Percentiles rank a stretch among this genome's conserved stretches.
Evolutionary conservation across 2,888 invertebrate genomes (phyloP).

Genomic region (Diadegma fenestrale): DNA sequence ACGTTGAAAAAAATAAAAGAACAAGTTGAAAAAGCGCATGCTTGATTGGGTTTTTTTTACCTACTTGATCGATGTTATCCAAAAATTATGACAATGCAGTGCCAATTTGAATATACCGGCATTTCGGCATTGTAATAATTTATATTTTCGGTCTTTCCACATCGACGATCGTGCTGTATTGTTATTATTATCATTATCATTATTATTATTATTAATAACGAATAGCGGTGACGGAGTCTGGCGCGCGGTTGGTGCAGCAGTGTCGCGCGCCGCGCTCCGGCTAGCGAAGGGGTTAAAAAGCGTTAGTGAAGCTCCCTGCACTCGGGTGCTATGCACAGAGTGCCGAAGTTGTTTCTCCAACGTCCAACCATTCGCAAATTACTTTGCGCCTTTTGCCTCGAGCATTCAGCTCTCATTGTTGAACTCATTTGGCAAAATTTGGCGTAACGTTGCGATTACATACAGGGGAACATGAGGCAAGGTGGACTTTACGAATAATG

Average conservation of each 20-base stretch:
- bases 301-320: conserved; percentile 80
- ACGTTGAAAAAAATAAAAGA: conserved; percentile 24
- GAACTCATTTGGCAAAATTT: no score
- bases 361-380: no score
- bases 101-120: not conserved
- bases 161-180: conserved; percentile 46
- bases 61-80: conserved; percentile 24
- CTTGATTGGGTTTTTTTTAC: conserved; percentile 69
- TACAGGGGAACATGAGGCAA: no score
- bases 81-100: conserved; percentile 29
- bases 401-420: not conserved
- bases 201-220: conserved; percentile 30
- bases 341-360: conserved; percentile 73
- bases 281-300: conserved; percentile 81
- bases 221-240: conserved; percentile 79
- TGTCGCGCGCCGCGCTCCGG: conserved; percentile 79
- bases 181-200: not conserved
- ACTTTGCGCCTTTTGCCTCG: no score
- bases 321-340: conserved; percentile 76
- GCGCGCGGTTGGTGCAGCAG: conserved; percentile 82
- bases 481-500: no score
- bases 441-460: no score
- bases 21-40: conserved; percentile 71
- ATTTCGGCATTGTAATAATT: conserved; percentile 38
- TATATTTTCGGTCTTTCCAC: conserved; percentile 2